These are phyloP conservation scores for Belgica antarctica DNA, from an alignment of 2,888 invertebrate genomes.

Conservation along the genomic window DNA sequence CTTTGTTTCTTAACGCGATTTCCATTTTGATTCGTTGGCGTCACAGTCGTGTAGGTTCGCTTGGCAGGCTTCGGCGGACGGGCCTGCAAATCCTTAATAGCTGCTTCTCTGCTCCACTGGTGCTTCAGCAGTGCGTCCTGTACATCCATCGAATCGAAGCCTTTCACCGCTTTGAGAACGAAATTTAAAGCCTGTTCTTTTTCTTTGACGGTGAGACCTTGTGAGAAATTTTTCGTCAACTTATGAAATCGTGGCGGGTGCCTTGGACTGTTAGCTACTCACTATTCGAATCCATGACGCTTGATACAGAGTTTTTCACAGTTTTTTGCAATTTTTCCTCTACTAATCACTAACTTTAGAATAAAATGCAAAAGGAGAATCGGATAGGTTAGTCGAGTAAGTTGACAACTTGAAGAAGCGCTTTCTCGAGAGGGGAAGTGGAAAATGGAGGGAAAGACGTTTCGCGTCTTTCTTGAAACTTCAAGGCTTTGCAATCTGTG, in stretches of 20 bases:
- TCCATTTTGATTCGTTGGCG: constrained; percentile 29
- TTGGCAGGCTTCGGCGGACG: constrained; percentile 45
- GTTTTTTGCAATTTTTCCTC: neutral
- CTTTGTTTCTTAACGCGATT: constrained; percentile 22
- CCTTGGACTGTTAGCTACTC: neutral
- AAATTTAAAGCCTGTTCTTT: constrained; percentile 31
- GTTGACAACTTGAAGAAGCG: no score
- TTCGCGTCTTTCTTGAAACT: neutral
- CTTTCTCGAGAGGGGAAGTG: no score
- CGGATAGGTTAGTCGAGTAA: no score
- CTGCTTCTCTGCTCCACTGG: constrained; percentile 54
- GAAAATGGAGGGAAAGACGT: no score
- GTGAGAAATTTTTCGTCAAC: constrained; percentile 25
- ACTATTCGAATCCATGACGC: constrained; percentile 27
- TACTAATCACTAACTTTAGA: neutral
- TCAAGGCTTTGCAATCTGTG: neutral
- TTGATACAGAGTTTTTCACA: neutral
- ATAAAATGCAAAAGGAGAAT: neutral
- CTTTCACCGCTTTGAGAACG: neutral
- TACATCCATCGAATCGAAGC: constrained; percentile 49
- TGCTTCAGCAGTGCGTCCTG: constrained; percentile 55
- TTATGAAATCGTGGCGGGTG: neutral
- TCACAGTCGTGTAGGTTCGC: constrained; percentile 45
- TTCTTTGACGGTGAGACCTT: constrained; percentile 16
- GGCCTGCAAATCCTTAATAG: constrained; percentile 49